Percentiles rank a stretch among this genome's conserved stretches.
Evolutionary conservation across 2,797 vertebrate species (phyloP).

Genomic region (Sandelia bainsii): DNA sequence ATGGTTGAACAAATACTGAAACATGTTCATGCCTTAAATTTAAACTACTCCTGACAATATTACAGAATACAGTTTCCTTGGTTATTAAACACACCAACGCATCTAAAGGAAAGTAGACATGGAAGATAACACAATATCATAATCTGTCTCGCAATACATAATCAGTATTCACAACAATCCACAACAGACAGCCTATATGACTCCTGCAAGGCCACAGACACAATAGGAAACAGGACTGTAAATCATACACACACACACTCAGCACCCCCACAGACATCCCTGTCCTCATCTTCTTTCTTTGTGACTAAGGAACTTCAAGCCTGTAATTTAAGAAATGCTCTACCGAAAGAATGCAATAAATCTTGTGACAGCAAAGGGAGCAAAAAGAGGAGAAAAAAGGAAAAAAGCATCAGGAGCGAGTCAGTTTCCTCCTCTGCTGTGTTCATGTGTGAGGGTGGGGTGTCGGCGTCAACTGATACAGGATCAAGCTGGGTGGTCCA

Average conservation of each 20-base stretch:
- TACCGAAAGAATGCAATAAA: conserved; percentile 85
- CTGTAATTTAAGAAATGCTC: conserved; percentile 87
- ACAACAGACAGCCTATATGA: conserved; percentile 72
- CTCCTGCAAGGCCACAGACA: conserved; percentile 74
- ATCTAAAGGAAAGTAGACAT: conserved; percentile 4
- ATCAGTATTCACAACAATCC: too few species aligned
- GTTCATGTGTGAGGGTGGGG: conserved; percentile 69
- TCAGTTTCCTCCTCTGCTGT: conserved; percentile 65
- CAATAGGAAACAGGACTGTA: conserved; percentile 71
- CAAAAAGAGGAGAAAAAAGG: conserved; percentile 43
- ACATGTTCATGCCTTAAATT: neutral
- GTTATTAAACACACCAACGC: conserved; percentile 7
- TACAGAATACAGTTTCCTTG: neutral
- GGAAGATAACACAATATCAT: conserved; percentile 32
- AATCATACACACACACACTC: conserved; percentile 62
- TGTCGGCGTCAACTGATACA: conserved; percentile 79
- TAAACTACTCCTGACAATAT: neutral
- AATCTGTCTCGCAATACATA: conserved; percentile 42
- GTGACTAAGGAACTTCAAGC: conserved; percentile 83
- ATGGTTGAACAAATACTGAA: neutral
- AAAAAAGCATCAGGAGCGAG: conserved; percentile 57
- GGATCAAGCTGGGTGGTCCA: conserved; percentile 81
- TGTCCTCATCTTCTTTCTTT: conserved; percentile 76
- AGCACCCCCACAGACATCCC: conserved; percentile 50
- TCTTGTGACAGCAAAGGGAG: conserved; percentile 77